These are phyloP conservation scores for Bufo bufo DNA, from an alignment of 2,113 vertebrate genomes.

Conservation along the genomic window DNA sequence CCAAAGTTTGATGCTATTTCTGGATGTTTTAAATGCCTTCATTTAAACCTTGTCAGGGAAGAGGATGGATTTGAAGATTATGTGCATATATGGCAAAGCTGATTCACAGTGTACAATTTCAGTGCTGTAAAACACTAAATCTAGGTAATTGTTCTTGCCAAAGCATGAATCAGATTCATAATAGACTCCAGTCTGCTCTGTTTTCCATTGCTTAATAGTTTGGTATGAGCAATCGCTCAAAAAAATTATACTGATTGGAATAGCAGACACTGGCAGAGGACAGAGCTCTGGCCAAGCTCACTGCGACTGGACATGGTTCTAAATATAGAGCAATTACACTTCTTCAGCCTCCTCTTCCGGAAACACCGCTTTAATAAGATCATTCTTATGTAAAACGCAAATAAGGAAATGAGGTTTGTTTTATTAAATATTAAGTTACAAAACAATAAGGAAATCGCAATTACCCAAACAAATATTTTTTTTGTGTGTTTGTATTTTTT, in stretches of 20 bases:
- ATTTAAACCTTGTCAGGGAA: conserved; percentile 75
- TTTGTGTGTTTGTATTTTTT: neutral
- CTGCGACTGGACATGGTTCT: conserved; percentile 70
- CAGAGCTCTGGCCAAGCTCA: conserved; percentile 66
- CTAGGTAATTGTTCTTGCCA: conserved; percentile 74
- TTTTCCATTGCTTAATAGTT: conserved; percentile 85
- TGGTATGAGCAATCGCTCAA: conserved; percentile 79
- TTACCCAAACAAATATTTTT: neutral
- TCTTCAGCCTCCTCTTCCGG: conserved; percentile 72
- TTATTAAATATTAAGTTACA: neutral
- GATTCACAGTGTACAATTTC: conserved; percentile 69
- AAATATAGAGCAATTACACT: conserved; percentile 68
- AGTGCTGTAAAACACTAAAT: conserved; percentile 74
- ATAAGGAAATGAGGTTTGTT: neutral
- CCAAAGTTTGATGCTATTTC: conserved; percentile 68
- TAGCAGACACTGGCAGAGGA: conserved; percentile 76
- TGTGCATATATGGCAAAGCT: conserved; percentile 82
- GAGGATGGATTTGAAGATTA: conserved; percentile 68
- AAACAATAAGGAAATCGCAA: neutral
- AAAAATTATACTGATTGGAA: conserved; percentile 75
- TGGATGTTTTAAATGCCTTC: conserved; percentile 75
- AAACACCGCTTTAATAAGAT: conserved; percentile 62
- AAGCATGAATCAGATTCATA: conserved; percentile 78
- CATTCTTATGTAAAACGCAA: neutral
- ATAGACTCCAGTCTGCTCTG: conserved; percentile 71